Conservation (phyloP, 64 coral and sea anemone genomes). For the Stichodactyla helianthus region DNA sequence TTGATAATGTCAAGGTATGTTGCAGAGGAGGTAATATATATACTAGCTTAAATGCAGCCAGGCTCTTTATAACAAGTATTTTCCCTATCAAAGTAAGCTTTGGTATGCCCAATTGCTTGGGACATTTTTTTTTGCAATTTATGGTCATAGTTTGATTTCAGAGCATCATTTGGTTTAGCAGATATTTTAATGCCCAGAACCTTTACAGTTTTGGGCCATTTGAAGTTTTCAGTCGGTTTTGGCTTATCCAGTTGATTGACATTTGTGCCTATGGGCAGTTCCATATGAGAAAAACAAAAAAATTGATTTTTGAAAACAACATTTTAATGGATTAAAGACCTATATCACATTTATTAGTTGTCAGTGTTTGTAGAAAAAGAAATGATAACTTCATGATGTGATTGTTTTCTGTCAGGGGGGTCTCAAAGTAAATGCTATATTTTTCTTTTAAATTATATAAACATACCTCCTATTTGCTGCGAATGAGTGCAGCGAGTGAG, state of each 20-base stretch:
- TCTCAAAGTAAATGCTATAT: not conserved
- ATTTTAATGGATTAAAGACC: too few relatives aligned
- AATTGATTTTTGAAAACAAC: not conserved
- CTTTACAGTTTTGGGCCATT: constrained; percentile 26
- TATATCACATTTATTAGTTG: not conserved
- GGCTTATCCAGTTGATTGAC: constrained; percentile 1
- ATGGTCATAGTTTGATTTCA: constrained; percentile 5
- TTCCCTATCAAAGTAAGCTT: constrained; percentile 6
- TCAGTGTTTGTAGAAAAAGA: not conserved
- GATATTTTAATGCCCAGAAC: constrained; percentile 33
- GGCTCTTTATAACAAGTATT: not conserved
- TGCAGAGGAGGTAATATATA: constrained; percentile 17
- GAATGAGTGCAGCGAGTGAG: too few relatives aligned
- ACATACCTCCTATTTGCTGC: constrained; percentile 1
- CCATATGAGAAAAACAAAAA: too few relatives aligned
- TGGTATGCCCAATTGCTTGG: not conserved
- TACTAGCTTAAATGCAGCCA: constrained; percentile 19
- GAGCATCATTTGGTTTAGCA: not conserved
- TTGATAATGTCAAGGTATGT: not conserved
- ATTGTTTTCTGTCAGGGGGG: constrained; percentile 4
- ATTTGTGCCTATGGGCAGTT: too few relatives aligned
- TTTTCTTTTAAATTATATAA: not conserved
- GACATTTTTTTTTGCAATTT: constrained; percentile 30
- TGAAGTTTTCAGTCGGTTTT: constrained; percentile 19
- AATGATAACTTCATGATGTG: not conserved